Base-by-base conservation (phyloP, 2,888 invertebrate species). In the Nycteola revayana region DNA sequence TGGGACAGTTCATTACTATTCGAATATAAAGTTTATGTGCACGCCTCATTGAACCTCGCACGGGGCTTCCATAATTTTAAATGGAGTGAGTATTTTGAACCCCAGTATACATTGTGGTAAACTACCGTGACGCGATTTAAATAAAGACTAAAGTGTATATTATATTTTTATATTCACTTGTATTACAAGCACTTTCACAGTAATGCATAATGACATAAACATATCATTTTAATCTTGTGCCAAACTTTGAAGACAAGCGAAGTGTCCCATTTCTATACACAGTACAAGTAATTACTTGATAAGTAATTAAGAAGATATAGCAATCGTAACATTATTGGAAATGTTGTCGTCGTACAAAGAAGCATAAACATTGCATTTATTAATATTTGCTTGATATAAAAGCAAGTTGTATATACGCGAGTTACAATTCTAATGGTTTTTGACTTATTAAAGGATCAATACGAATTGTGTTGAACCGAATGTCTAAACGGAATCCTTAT, bases 221-320 rank as follows among this genome's bases (percentile, higher is more conserved):
- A 79, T 79, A 81, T 78, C 78, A 77, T 57, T 60, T 60, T 47
- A 60, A 70, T 57, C 58, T 62, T 78, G 83, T 83, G 83, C 83
- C 83, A 82, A 83, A 78, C 67, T 50, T 60, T 58, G 54, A 58
- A 54, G 49, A 53, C 50, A 45, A 58, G 49, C 60, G 59, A 67
- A 66, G 40, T 63, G 72, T 75, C 77, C 74, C 74, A 76, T 79
- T 76, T 75, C 64, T 47, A 52, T 62, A 57, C 32, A 39, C 32
- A 53, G 43, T 46, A 42, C 56, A 49, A 56, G 43, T 45, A 35
- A 51, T 36, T 36, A 49, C 36, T 47, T 30, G 21, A 25, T 41
- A 49, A 37, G 38, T 37, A 45, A 22, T 28, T 42, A 43, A 39
- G 35, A 42, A 47, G 32, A 36, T 10, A 39, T 58, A 42, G 33